These are phyloP conservation scores for Hyppa rectilinea DNA, from an alignment of 2,888 invertebrate genomes.

Conservation along the genomic window DNA sequence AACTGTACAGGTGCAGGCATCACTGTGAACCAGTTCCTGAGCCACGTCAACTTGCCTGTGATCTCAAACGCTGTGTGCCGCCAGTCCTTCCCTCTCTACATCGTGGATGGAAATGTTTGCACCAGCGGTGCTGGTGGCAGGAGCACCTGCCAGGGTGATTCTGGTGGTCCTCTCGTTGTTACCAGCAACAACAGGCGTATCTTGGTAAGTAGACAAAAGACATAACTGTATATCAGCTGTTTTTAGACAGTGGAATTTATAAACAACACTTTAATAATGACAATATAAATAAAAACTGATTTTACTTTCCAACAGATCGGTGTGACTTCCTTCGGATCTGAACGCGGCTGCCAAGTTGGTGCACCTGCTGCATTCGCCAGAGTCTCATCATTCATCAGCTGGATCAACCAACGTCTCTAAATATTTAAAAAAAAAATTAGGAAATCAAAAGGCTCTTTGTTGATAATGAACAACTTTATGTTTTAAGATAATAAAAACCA, in stretches of 20 bases:
- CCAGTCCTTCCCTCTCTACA: conserved; percentile 27
- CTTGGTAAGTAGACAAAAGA: conserved; percentile 60
- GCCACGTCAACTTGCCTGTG: conserved; percentile 26
- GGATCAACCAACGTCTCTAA: conserved; percentile 50
- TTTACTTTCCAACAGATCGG: conserved; percentile 69
- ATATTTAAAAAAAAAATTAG: background rate
- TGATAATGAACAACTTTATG: too few relatives aligned
- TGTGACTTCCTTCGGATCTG: conserved; percentile 72
- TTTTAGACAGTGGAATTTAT: background rate
- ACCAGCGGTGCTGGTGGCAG: conserved; percentile 66
- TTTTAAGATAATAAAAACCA: too few relatives aligned
- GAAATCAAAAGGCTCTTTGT: too few relatives aligned
- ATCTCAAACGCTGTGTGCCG: conserved; percentile 24
- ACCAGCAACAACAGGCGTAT: conserved; percentile 53
- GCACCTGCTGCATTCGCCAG: conserved; percentile 71
- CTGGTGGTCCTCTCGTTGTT: conserved; percentile 74
- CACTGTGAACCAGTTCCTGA: background rate
- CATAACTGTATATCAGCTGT: too few relatives aligned
- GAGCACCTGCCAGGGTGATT: conserved; percentile 73
- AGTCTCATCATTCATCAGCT: conserved; percentile 68
- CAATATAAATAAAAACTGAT: too few relatives aligned
- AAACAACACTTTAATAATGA: background rate
- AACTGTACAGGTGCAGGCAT: background rate
- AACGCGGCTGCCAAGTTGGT: conserved; percentile 65
- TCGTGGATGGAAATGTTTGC: conserved; percentile 70